Evolutionary conservation across 1,140 invertebrate species (phyloP).

Genomic region (Vollenhovia emeryi): DNA sequence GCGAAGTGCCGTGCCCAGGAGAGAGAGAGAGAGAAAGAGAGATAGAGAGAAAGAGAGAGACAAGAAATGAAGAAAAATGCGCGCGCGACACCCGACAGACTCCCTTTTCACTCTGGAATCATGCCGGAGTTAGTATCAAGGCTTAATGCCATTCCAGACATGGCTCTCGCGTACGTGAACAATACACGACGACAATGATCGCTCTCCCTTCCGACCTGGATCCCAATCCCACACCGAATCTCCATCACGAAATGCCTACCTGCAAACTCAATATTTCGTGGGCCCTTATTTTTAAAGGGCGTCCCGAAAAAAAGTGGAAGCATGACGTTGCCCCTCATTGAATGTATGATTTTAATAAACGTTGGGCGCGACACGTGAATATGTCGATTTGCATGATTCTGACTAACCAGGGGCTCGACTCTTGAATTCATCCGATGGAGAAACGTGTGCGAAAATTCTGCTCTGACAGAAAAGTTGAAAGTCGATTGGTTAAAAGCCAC

Average conservation of each 20-base stretch:
- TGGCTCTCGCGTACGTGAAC: constrained; percentile 68
- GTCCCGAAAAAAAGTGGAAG: neutral
- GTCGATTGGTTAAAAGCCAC: too few species aligned
- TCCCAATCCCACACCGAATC: constrained; percentile 63
- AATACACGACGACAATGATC: constrained; percentile 70
- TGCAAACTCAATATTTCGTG: constrained; percentile 56
- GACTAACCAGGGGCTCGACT: too few species aligned
- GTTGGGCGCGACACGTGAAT: neutral
- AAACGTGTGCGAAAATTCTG: too few species aligned
- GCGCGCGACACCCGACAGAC: constrained; percentile 33
- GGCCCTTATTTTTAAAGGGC: neutral
- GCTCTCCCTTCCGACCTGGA: constrained; percentile 65
- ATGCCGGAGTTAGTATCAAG: constrained; percentile 75
- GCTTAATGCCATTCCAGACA: constrained; percentile 64
- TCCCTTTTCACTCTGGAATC: constrained; percentile 59
- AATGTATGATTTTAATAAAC: constrained; percentile 62
- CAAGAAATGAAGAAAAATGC: constrained; percentile 39
- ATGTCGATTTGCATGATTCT: neutral
- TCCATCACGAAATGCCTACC: constrained; percentile 53
- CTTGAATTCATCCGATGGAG: too few species aligned
- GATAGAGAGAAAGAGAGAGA: neutral
- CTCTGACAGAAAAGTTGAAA: too few species aligned
- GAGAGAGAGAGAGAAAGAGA: neutral
- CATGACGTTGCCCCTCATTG: constrained; percentile 2
- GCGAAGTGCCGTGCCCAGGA: neutral